Percentiles rank a stretch among this genome's conserved stretches.
phyloP scores from a whole-genome alignment of 64 coral and sea anemone genomes.

The Montipora capricornis region DNA sequence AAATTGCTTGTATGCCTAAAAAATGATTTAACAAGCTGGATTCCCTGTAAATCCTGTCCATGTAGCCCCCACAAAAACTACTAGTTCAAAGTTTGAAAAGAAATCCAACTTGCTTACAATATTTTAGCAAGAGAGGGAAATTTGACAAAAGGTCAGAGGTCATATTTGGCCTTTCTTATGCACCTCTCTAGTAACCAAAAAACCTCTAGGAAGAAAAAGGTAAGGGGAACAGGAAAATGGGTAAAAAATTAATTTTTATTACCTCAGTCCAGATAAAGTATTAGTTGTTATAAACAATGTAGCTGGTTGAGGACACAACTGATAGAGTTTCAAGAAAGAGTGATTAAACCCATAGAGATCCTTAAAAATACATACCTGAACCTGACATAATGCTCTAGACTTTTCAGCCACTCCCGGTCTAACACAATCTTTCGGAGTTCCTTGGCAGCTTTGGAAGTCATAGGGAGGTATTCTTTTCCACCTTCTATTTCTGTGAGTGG shows the following conservation, averaged over 20 bases:
- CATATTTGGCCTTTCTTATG: too few species aligned
- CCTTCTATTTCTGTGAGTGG: conserved; percentile 37
- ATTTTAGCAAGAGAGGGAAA: too few species aligned
- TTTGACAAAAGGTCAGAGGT: too few species aligned
- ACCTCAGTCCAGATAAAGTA: neutral
- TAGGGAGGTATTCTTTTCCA: conserved; percentile 39
- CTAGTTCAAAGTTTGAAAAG: too few species aligned
- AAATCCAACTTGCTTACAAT: too few species aligned
- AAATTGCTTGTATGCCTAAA: conserved; percentile 74
- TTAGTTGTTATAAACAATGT: too few species aligned
- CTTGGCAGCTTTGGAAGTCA: conserved; percentile 45
- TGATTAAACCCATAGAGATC: neutral
- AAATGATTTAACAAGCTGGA: neutral
- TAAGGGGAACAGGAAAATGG: neutral
- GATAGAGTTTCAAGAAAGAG: too few species aligned
- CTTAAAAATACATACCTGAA: conserved; percentile 45
- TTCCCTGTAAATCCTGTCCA: conserved; percentile 25
- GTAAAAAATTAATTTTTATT: neutral
- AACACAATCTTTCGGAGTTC: conserved; percentile 47
- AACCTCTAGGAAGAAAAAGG: too few species aligned
- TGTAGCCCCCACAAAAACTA: too few species aligned
- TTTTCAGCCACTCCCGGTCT: conserved; percentile 39
- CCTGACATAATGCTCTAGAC: conserved; percentile 38
- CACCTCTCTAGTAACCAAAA: too few species aligned
- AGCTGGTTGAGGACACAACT: too few species aligned